Base-by-base conservation (phyloP, 2,797 vertebrate species). In the Hybognathus amarus region DNA sequence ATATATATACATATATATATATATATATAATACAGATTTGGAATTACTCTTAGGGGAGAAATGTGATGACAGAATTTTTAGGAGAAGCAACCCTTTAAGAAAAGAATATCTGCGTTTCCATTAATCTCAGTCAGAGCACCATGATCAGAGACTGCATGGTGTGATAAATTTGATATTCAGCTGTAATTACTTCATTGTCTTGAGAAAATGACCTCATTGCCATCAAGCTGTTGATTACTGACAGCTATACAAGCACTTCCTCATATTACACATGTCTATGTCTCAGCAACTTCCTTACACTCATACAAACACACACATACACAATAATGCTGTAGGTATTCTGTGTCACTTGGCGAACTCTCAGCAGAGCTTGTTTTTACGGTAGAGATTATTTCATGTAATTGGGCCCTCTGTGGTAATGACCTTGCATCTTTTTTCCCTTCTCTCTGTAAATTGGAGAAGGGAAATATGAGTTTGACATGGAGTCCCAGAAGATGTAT, bases 391-490 rank as follows among this genome's bases (percentile, higher is more conserved):
- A 90, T 89, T 90, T 85, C 50, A 50, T 87, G 69, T 89, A 86
- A 91, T 90, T 92, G 89, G 70, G 77, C 89, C 87, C 91, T 90
- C 76, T 85, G 70, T 90, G 84, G 84, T 87, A 91, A 90, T 92
- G 91, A 93, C 88, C 91, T 94, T 92, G 88, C 84, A 87, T 83
- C 79, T 89, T 89, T 54, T 77, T 24, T 66, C 56, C 40, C 38
- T 84, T 70, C 86, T 82, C 84, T 30, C 75, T 82, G 92, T 89
- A 79, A 92, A 86, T 87, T 87, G 52, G 87, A 93, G 89, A 87
- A 79, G 83, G 83, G 89, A 90, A 93, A 92, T 77, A 81, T 88
- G n/a, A 89, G 91, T 91, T 91, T 92, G 92, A 91, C 77, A 82
- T 88, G 84, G 88, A 83, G 73, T n/a, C 54, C 70, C 86, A 33